phyloP scores from a whole-genome alignment of 2,113 vertebrate species.

The Phyllostomus discolor region DNA sequence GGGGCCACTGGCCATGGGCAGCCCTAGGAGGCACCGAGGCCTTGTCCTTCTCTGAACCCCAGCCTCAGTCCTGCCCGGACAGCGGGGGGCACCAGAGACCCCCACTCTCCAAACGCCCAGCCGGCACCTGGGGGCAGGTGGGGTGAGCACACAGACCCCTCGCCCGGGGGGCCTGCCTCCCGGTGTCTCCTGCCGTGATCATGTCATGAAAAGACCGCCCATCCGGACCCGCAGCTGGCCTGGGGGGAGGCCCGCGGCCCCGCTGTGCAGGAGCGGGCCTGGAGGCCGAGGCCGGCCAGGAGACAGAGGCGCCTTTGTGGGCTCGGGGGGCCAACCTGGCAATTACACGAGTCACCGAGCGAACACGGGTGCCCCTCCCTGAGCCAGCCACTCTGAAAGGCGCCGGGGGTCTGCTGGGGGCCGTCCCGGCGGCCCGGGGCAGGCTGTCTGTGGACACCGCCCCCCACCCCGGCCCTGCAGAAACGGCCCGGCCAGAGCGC shows the following conservation, averaged over 20 bases:
- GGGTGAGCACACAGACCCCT: background rate
- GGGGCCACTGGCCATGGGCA: rapidly evolving
- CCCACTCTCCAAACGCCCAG: rapidly evolving
- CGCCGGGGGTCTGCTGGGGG: rapidly evolving
- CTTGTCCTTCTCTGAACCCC: rapidly evolving
- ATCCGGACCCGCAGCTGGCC: rapidly evolving
- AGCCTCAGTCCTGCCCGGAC: too few species aligned
- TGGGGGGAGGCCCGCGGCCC: background rate
- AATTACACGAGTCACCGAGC: rapidly evolving
- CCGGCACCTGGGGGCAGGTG: rapidly evolving
- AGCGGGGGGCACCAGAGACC: background rate
- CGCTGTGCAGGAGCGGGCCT: background rate
- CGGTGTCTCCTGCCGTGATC: background rate
- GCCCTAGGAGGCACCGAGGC: background rate
- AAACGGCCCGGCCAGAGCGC: rapidly evolving
- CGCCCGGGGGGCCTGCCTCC: background rate
- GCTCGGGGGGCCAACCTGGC: background rate
- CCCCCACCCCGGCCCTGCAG: background rate
- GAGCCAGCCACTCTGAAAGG: background rate
- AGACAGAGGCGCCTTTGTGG: background rate
- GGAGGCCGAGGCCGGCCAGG: background rate
- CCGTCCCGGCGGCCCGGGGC: background rate
- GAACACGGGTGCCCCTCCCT: rapidly evolving
- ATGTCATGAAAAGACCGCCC: background rate
- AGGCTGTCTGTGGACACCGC: background rate